Conservation (phyloP, 2,888 invertebrate species). For the Labia minor region DNA sequence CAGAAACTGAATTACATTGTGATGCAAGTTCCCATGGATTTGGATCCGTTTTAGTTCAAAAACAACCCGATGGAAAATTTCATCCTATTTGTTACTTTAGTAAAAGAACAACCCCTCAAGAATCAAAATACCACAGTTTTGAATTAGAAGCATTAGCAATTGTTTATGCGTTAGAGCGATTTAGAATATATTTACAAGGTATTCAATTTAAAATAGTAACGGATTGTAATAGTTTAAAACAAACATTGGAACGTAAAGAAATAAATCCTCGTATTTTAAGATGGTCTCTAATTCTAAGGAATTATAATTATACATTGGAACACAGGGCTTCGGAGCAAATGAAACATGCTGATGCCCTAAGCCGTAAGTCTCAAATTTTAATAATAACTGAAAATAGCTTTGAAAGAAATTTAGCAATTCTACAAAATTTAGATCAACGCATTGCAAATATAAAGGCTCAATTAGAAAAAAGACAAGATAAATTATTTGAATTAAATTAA, state of each 20-base stretch:
- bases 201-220: constrained; percentile 30
- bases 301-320: constrained; percentile 28
- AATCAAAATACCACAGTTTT: too few relatives aligned
- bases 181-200: constrained; percentile 29
- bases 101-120: constrained; percentile 29
- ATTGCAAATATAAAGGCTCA: constrained; percentile 22
- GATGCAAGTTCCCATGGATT: too few relatives aligned
- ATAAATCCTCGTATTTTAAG: constrained; percentile 30
- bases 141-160: constrained; percentile 30
- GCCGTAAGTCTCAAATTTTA: constrained; percentile 26
- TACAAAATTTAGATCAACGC: constrained; percentile 16
- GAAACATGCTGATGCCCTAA: constrained; percentile 30
- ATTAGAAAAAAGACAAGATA: constrained; percentile 24
- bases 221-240: constrained; percentile 29
- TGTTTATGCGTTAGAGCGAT: constrained; percentile 28
- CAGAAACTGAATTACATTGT: too few relatives aligned
- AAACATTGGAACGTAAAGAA: constrained; percentile 30
- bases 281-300: constrained; percentile 30
- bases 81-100: constrained; percentile 32
- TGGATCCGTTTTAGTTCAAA: too few relatives aligned
- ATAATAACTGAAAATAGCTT: constrained; percentile 27
- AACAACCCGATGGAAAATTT: too few relatives aligned
- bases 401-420: constrained; percentile 26
- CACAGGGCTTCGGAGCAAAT: constrained; percentile 28
- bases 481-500: constrained; percentile 23